phyloP scores from a whole-genome alignment of 1,140 invertebrate species.

The Akabosia matsudoensis region DNA sequence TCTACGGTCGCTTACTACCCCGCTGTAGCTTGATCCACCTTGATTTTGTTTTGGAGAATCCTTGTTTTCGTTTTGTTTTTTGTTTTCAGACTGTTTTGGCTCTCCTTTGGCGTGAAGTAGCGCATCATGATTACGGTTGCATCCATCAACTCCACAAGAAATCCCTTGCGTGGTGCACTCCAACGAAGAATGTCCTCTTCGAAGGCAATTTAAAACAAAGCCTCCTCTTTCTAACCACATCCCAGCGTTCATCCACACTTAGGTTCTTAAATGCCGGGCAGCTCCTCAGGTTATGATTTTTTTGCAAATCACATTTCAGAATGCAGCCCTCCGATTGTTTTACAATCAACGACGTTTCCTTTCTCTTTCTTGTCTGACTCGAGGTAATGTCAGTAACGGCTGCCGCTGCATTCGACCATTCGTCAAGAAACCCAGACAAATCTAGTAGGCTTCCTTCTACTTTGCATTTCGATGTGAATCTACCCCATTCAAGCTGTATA shows the following conservation, averaged over 20 bases:
- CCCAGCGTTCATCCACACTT: not conserved
- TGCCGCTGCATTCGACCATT: not conserved
- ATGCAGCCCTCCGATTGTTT: not conserved
- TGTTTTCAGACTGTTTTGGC: not conserved
- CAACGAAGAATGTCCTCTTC: not conserved
- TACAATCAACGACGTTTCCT: not conserved
- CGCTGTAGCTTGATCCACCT: too few species aligned
- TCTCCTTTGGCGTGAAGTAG: not conserved
- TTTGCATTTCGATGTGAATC: not conserved
- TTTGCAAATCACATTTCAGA: not conserved
- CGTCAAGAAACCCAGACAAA: not conserved
- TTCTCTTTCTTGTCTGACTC: not conserved
- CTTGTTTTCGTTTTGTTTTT: not conserved
- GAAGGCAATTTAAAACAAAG: slow-evolving; percentile 14
- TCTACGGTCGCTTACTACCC: too few species aligned
- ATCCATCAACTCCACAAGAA: not conserved
- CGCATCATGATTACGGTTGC: not conserved
- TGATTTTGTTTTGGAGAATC: too few species aligned
- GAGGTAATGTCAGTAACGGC: not conserved
- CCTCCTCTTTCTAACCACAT: not conserved
- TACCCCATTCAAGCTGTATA: not conserved
- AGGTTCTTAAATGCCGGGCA: not conserved
- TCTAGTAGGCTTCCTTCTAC: not conserved
- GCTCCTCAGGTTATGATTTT: not conserved
- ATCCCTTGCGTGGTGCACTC: not conserved